Percentiles rank a stretch among this genome's conserved stretches.
Evolutionary conservation across 2,113 vertebrate species (phyloP).

Genomic region (Spilogale gracilis): DNA sequence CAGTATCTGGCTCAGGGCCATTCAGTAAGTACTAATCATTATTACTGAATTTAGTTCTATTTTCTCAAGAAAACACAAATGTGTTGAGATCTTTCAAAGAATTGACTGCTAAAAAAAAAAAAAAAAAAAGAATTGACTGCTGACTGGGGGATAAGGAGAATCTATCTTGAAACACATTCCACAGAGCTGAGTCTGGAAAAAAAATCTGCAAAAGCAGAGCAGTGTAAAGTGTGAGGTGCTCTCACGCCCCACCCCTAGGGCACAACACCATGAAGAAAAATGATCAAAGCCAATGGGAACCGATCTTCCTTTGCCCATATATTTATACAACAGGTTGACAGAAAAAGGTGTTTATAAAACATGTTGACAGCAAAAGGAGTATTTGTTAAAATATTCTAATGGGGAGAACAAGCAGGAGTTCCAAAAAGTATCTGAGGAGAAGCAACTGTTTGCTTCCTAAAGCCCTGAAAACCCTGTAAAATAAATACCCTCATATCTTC

Average conservation of each 20-base stretch:
- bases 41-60: not conserved
- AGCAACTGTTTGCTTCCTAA: not conserved
- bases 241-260: not conserved
- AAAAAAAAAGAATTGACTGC: not conserved
- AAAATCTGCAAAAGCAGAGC: not conserved
- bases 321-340: not conserved
- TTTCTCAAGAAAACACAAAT: conserved; percentile 41
- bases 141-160: not conserved
- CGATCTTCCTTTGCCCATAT: not conserved
- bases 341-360: not conserved
- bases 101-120: not conserved
- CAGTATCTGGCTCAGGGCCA: not conserved
- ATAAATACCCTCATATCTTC: not conserved
- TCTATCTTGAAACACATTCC: not conserved
- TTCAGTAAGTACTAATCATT: not conserved
- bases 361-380: not conserved
- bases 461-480: not conserved
- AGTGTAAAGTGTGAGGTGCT: not conserved
- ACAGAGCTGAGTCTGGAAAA: not conserved
- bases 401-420: not conserved
- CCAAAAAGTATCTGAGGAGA: not conserved
- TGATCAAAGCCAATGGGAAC: not conserved
- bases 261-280: not conserved
- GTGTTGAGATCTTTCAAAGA: not conserved
- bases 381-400: conserved; percentile 35